Conservation (phyloP, 2,888 invertebrate species). For the Rhamphomyia laevipes region DNA sequence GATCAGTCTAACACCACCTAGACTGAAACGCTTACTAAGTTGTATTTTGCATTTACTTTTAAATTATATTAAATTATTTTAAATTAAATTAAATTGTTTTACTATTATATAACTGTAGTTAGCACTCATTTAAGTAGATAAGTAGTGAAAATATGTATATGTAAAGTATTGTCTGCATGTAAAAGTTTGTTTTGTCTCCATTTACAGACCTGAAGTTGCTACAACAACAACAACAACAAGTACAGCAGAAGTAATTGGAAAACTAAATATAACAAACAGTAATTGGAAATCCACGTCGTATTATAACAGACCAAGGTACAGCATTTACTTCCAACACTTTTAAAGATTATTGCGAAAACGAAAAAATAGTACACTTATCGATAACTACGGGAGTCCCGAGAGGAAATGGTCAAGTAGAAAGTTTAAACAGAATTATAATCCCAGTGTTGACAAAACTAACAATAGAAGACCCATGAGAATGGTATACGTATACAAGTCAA, state of each 20-base stretch:
- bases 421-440: slow-evolving; percentile 23
- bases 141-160: too few relatives aligned
- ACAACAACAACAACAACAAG: slow-evolving; percentile 19
- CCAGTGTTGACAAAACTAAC: slow-evolving; percentile 25
- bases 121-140: too few relatives aligned
- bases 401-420: slow-evolving; percentile 28
- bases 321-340: slow-evolving; percentile 29
- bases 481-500: slow-evolving; percentile 18
- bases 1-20: too few relatives aligned
- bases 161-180: too few relatives aligned
- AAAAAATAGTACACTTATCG: slow-evolving; percentile 21
- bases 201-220: too few relatives aligned
- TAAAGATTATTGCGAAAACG: slow-evolving; percentile 22
- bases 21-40: too few relatives aligned
- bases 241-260: slow-evolving; percentile 21
- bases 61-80: too few relatives aligned
- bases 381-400: slow-evolving; percentile 23
- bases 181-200: too few relatives aligned
- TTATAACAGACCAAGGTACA: slow-evolving; percentile 25
- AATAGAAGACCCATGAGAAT: slow-evolving; percentile 21
- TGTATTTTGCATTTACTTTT: too few relatives aligned
- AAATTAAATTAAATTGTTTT: too few relatives aligned
- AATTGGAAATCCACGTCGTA: slow-evolving; percentile 20
- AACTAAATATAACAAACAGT: slow-evolving; percentile 19
- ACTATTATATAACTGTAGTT: too few relatives aligned